phyloP scores from a whole-genome alignment of 2,797 vertebrate genomes.

The Falco berigora region DNA sequence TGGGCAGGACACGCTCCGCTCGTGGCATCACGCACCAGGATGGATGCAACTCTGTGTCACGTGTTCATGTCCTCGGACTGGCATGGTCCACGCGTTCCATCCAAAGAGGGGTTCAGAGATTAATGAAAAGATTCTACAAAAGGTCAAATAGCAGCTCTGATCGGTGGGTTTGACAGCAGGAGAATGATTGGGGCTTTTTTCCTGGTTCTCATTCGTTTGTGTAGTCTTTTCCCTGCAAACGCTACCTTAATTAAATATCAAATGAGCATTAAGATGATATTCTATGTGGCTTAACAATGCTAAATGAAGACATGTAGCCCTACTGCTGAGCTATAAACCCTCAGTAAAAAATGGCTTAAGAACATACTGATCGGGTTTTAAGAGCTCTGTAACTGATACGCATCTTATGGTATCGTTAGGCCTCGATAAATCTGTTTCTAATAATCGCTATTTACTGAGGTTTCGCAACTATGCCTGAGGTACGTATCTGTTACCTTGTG shows the following conservation, averaged over 20 bases:
- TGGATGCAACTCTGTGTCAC: fast-evolving
- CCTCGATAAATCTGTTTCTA: constrained; percentile 72
- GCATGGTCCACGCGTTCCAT: fast-evolving
- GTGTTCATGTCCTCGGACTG: fast-evolving
- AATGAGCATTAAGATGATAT: constrained; percentile 10
- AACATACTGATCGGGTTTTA: constrained; percentile 56
- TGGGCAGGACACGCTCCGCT: background rate
- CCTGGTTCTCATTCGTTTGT: background rate
- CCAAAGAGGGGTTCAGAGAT: background rate
- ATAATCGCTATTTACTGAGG: constrained; percentile 72
- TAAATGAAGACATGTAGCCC: constrained; percentile 37
- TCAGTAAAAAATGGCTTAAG: constrained; percentile 43
- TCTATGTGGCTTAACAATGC: background rate
- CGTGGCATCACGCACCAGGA: fast-evolving
- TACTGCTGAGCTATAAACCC: constrained; percentile 34
- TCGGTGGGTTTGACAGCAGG: background rate
- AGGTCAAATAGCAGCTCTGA: background rate
- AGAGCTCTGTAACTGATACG: constrained; percentile 68
- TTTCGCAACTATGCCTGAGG: constrained; percentile 65
- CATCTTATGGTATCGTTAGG: constrained; percentile 36
- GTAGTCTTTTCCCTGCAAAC: background rate
- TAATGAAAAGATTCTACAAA: background rate
- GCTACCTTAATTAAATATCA: background rate
- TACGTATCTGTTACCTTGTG: constrained; percentile 70
- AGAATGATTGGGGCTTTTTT: background rate